Conservation (phyloP, 2,888 invertebrate species). For the Geotrupes spiniger region DNA sequence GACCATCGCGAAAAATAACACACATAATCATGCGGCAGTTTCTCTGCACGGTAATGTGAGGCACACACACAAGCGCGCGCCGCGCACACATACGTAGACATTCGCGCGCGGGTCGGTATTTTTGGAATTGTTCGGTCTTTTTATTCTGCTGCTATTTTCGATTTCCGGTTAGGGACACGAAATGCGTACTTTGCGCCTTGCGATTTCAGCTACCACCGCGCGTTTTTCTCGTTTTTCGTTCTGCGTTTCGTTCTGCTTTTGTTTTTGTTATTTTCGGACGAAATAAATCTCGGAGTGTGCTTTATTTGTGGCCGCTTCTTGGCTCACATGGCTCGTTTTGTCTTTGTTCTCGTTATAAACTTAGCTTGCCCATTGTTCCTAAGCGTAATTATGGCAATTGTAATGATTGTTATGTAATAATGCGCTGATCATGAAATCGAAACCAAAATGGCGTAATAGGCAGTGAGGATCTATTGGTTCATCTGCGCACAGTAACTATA, state of each 20-base stretch:
- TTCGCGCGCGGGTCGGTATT: slow-evolving; percentile 21
- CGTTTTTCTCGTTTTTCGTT: too few relatives aligned
- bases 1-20: slow-evolving; percentile 7
- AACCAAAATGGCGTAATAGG: too few relatives aligned
- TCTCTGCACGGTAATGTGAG: slow-evolving; percentile 6
- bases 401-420: too few relatives aligned
- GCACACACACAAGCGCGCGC: background rate
- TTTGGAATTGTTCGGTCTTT: slow-evolving; percentile 22
- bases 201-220: background rate
- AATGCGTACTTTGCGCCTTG: slow-evolving; percentile 1
- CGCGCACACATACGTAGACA: too few relatives aligned
- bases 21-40: slow-evolving; percentile 9
- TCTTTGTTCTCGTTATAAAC: too few relatives aligned
- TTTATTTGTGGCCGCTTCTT: background rate
- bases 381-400: too few relatives aligned
- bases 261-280: background rate
- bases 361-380: too few relatives aligned
- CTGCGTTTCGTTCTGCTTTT: too few relatives aligned
- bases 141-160: slow-evolving; percentile 26
- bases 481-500: too few relatives aligned
- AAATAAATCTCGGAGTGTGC: background rate
- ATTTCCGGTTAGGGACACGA: slow-evolving; percentile 24
- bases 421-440: too few relatives aligned
- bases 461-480: too few relatives aligned
- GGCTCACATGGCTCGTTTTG: too few relatives aligned